Conservation (phyloP, 2,113 vertebrate genomes). For the Polypterus senegalus region DNA sequence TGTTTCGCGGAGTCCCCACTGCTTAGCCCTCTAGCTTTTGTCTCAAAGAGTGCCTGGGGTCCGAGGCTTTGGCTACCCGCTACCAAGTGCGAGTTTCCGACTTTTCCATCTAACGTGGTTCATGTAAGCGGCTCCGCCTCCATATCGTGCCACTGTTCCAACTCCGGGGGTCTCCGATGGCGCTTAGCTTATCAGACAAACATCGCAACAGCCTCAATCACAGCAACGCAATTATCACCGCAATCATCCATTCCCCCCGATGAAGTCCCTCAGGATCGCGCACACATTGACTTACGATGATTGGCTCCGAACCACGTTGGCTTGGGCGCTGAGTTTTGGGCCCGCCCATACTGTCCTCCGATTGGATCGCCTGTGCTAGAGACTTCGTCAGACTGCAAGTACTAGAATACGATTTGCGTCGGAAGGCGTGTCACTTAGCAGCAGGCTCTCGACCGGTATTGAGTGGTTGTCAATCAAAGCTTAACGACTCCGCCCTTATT, state of each 20-base stretch:
- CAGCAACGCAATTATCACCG: conserved; percentile 31
- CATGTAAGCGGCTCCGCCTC: background rate
- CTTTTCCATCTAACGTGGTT: too few relatives aligned
- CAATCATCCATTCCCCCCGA: conserved; percentile 18
- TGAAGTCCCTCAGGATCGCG: too few relatives aligned
- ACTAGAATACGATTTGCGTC: too few relatives aligned
- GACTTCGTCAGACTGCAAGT: too few relatives aligned
- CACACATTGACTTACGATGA: conserved; percentile 1
- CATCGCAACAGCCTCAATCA: conserved; percentile 26
- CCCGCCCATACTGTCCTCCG: conserved; percentile 25
- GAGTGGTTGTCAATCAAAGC: conserved; percentile 47
- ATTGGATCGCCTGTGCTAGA: conserved; percentile 30
- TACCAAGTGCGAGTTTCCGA: too few relatives aligned
- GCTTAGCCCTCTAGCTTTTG: too few relatives aligned
- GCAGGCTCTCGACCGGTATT: conserved; percentile 12
- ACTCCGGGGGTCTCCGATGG: conserved; percentile 2
- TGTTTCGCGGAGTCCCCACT: too few relatives aligned
- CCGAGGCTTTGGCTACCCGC: too few relatives aligned
- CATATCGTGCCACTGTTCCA: conserved; percentile 1
- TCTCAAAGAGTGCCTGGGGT: too few relatives aligned
- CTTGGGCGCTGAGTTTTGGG: conserved; percentile 43
- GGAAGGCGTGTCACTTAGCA: too few relatives aligned
- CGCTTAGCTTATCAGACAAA: conserved; percentile 27
- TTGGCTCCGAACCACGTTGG: conserved; percentile 64
- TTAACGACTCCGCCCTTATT: conserved; percentile 44